Evolutionary conservation across 2,113 vertebrate genomes (phyloP), one percentile per base, ranked within the genome.

Genomic region (Brachyistius frenatus): DNA sequence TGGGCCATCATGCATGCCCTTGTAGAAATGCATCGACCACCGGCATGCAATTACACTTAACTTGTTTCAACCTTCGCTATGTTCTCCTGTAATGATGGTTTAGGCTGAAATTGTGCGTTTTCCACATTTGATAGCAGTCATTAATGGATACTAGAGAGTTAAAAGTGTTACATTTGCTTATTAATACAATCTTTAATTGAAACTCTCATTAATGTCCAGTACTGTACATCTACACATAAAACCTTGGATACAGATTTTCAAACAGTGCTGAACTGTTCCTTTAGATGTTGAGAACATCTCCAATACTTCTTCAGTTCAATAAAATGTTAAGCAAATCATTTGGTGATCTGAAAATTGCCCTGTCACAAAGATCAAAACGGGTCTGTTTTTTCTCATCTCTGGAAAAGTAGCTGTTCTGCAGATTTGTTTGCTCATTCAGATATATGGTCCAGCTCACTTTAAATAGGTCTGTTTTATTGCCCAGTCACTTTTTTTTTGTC

Each of bases 1-100:
- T 96, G 95, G 92, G 95, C 95, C 95, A 95, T 96, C 96, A 96
- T 96, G 95, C 94, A 95, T 95, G 95, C 94, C 94, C 95, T 95
- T 96, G 94, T 88, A 80, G 91, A 91, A 87, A 90, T 78, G 88
- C 86, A 90, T 69, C 65, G 39, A 87, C 85, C 89, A 90, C 80
- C 66, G 39, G 77, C 85, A 87, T 85, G 80, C 91, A 89, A 85
- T 87, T 85, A 89, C 88, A 88, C 89, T 87, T 71, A 80, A 78
- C 65, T 69, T 82, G 78, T 86, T 73, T 81, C 83, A 80, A 35
- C 54, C 75, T 72, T 65, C 41, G 74, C 64, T 67, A 9, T 70
- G 46, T 76, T 75, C 49, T 61, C 61, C 75, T 80, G 41, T 44
- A 65, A 66, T 37, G 60, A 73, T n/a, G 7, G 62, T 85, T 80